Evolutionary conservation across 2,113 vertebrate genomes (phyloP).

Genomic region (Grammomys dolichurus): DNA sequence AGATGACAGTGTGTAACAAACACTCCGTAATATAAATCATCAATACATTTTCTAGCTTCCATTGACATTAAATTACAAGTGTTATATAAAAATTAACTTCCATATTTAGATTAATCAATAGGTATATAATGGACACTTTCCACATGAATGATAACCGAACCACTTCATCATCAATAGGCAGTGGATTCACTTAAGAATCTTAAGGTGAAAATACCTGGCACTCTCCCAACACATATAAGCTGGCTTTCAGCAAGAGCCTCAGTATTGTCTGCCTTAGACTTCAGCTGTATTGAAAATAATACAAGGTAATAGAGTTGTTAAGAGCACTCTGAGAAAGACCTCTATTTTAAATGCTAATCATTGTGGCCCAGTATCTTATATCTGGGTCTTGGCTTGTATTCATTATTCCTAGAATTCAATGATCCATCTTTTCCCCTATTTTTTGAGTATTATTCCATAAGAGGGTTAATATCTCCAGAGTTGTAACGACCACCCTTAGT

Average conservation of each 20-base stretch:
- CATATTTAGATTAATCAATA: conserved; percentile 62
- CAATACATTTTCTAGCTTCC: conserved; percentile 40
- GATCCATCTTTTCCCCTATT: neutral
- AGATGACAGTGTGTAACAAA: neutral
- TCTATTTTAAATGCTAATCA: conserved; percentile 71
- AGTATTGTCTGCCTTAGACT: conserved; percentile 58
- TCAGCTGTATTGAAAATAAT: conserved; percentile 45
- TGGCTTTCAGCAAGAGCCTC: conserved; percentile 46
- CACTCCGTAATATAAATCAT: conserved; percentile 30
- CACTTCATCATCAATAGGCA: conserved; percentile 54
- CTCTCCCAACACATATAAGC: conserved; percentile 2
- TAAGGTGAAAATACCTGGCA: conserved; percentile 69
- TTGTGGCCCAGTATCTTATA: conserved; percentile 55
- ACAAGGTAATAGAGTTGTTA: conserved; percentile 27
- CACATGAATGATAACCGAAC: conserved; percentile 42
- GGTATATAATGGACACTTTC: conserved; percentile 71
- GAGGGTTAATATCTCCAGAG: conserved; percentile 66
- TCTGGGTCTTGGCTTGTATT: conserved; percentile 44
- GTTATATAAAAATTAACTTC: conserved; percentile 67
- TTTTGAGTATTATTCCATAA: conserved; percentile 37
- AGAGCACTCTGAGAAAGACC: conserved; percentile 55
- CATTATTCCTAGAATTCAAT: conserved; percentile 36
- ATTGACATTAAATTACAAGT: conserved; percentile 41
- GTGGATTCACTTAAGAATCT: conserved; percentile 70
- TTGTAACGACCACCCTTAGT: conserved; percentile 52